phyloP scores from a whole-genome alignment of 1,140 invertebrate species.

The Drosophila lacertosa region DNA sequence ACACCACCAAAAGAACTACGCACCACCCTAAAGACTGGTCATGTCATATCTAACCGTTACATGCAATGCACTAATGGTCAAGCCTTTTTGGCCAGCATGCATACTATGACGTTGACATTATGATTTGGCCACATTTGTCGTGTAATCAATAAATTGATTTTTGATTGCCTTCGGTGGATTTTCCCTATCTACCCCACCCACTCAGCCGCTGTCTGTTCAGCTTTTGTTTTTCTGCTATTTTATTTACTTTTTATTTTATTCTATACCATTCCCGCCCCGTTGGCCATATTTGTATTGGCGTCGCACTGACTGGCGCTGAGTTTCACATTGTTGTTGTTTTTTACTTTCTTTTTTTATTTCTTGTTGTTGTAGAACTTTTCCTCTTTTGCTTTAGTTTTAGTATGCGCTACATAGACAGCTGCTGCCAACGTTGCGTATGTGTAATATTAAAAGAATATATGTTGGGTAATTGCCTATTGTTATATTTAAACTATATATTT shows the following conservation, averaged over 20 bases:
- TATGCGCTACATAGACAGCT: slow-evolving; percentile 10
- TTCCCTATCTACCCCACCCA: slow-evolving; percentile 15
- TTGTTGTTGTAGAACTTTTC: background rate
- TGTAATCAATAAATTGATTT: slow-evolving; percentile 82
- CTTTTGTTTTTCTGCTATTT: slow-evolving; percentile 34
- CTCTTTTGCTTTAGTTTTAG: slow-evolving; percentile 19
- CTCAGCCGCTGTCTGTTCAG: background rate
- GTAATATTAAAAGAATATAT: background rate
- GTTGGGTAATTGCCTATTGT: no score
- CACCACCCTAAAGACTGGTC: slow-evolving; percentile 16
- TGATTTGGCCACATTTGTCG: slow-evolving; percentile 51
- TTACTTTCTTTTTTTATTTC: background rate
- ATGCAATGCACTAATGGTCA: slow-evolving; percentile 27
- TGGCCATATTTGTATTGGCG: slow-evolving; percentile 43
- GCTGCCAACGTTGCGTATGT: slow-evolving; percentile 22
- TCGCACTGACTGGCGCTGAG: slow-evolving; percentile 64
- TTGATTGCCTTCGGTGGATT: slow-evolving; percentile 63
- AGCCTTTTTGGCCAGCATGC: slow-evolving; percentile 12
- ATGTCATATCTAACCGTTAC: slow-evolving; percentile 12
- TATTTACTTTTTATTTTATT: slow-evolving; percentile 34
- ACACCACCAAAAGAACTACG: background rate
- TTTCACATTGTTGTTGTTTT: slow-evolving; percentile 4
- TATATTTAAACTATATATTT: no score
- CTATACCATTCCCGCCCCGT: background rate
- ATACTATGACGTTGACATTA: slow-evolving; percentile 42